Evolutionary conservation across 1,140 invertebrate species (phyloP).

Genomic region (Aleiodes sp.): DNA sequence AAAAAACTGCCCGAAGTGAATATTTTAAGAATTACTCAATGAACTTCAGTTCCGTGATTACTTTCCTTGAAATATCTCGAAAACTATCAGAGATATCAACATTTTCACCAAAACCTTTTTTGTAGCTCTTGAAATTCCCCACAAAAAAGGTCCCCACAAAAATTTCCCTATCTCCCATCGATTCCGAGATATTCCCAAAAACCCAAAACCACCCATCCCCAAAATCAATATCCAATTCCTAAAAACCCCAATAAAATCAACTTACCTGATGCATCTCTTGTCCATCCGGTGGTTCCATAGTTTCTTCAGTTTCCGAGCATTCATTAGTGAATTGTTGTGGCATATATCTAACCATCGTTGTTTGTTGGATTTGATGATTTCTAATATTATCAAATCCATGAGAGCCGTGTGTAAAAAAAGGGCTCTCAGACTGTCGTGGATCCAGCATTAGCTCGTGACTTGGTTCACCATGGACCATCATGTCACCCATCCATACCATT

Average conservation of each 20-base stretch:
- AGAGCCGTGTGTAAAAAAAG: slow-evolving; percentile 69
- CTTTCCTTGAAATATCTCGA: too few species aligned
- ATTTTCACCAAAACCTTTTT: background rate
- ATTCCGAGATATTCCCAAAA: background rate
- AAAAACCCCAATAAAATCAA: slow-evolving; percentile 24
- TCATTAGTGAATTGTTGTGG: slow-evolving; percentile 57
- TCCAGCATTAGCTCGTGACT: slow-evolving; percentile 69
- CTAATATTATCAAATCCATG: slow-evolving; percentile 70
- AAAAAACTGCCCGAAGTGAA: too few species aligned
- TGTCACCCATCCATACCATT: slow-evolving; percentile 79
- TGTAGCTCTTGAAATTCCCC: background rate
- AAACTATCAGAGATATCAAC: too few species aligned
- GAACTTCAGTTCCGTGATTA: too few species aligned
- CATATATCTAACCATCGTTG: slow-evolving; percentile 66
- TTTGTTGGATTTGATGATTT: slow-evolving; percentile 65
- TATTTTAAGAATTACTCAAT: too few species aligned
- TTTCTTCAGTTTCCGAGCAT: slow-evolving; percentile 62
- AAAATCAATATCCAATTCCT: background rate
- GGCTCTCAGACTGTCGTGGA: slow-evolving; percentile 65
- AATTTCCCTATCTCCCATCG: background rate
- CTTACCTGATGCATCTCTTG: slow-evolving; percentile 59
- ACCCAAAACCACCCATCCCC: background rate
- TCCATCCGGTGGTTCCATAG: slow-evolving; percentile 58
- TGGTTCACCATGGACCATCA: slow-evolving; percentile 69
- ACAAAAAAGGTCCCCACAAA: background rate